Evolutionary conservation across 2,888 invertebrate species (phyloP).

Genomic region (Drosophila histrio): DNA sequence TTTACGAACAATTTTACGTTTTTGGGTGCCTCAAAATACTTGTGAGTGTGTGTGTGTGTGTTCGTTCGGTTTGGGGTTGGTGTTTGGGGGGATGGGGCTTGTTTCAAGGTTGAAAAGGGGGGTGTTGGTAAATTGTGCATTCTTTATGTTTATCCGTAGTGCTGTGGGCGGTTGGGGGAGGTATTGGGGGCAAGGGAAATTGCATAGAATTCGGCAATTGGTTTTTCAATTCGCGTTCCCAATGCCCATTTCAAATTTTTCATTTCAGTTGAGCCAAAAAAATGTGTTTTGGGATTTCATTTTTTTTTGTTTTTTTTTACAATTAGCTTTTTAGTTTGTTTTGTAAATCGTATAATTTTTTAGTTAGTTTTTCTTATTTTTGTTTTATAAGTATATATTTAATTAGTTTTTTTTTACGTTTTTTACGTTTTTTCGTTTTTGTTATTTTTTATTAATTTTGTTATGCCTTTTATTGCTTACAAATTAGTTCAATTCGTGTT

Average conservation of each 20-base stretch:
- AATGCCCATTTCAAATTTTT: constrained; percentile 23
- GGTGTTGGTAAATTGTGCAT: constrained; percentile 19
- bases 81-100: not conserved
- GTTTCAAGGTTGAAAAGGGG: constrained; percentile 13
- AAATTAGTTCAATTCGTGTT: constrained; percentile 54
- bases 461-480: constrained; percentile 35
- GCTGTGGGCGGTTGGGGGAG: not conserved
- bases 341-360: constrained; percentile 74
- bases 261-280: constrained; percentile 46
- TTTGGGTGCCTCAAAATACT: constrained; percentile 63
- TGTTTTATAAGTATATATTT: constrained; percentile 58
- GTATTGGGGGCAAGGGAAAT: not conserved
- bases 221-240: constrained; percentile 9
- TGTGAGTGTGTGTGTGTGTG: constrained; percentile 1
- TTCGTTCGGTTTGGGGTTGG: not conserved
- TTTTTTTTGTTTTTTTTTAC: too few species aligned
- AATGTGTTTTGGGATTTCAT: constrained; percentile 28
- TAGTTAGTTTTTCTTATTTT: constrained; percentile 33
- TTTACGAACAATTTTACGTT: constrained; percentile 52
- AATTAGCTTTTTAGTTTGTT: constrained; percentile 48
- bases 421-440: constrained; percentile 18
- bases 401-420: constrained; percentile 30
- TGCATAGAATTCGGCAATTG: constrained; percentile 18
- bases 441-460: constrained; percentile 13
- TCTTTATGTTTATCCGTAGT: constrained; percentile 13